Evolutionary conservation across 2,888 invertebrate genomes (phyloP).

Genomic region (Hartigia nigra): DNA sequence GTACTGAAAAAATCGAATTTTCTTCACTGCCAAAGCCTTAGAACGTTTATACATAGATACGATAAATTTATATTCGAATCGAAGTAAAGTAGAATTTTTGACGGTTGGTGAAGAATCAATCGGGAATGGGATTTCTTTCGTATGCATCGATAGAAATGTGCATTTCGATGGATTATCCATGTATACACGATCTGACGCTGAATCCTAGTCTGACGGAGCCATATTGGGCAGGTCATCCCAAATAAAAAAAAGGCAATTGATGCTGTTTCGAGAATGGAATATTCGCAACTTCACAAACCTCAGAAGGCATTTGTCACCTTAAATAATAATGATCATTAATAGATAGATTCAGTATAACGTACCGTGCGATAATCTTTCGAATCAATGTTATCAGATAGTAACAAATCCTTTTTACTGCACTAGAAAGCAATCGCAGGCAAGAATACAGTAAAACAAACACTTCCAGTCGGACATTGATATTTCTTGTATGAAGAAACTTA

Average conservation of each 20-base stretch:
- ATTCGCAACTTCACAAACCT: conserved; percentile 37
- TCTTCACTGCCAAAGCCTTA: conserved; percentile 66
- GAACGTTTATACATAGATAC: conserved; percentile 63
- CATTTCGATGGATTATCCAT: conserved; percentile 39
- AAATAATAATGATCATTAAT: conserved; percentile 8
- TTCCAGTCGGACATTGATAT: not conserved
- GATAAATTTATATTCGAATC: conserved; percentile 29
- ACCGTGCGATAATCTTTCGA: conserved; percentile 13
- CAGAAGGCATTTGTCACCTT: conserved; percentile 28
- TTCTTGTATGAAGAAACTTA: not conserved
- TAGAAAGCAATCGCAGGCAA: not conserved
- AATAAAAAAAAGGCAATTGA: conserved; percentile 32
- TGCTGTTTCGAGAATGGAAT: conserved; percentile 35
- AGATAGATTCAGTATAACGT: conserved; percentile 16
- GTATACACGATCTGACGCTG: conserved; percentile 63
- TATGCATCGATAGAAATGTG: conserved; percentile 23
- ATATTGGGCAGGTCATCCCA: conserved; percentile 40
- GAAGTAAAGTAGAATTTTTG: conserved; percentile 3
- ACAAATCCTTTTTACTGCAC: not conserved
- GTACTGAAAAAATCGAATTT: conserved; percentile 54
- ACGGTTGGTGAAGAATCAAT: conserved; percentile 9
- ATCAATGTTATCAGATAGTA: not conserved
- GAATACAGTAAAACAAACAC: not conserved
- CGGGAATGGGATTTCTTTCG: conserved; percentile 2
- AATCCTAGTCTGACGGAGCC: conserved; percentile 60